Evolutionary conservation across 2,797 vertebrate species (phyloP).

Genomic region (Sternarchorhynchus goeldii): DNA sequence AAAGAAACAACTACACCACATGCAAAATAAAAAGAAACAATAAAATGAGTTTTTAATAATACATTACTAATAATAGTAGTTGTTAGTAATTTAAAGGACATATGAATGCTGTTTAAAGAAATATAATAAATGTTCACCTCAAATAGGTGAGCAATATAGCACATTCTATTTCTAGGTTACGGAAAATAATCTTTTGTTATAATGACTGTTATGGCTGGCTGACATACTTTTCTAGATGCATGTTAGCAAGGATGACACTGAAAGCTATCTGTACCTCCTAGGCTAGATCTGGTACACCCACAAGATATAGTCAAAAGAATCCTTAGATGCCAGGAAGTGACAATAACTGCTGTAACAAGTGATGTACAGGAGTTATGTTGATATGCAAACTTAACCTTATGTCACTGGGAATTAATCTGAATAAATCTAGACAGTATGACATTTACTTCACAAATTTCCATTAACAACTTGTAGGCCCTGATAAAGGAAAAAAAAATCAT

Average conservation of each 20-base stretch:
- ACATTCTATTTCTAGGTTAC: neutral
- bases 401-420: constrained; percentile 11
- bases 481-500: constrained; percentile 14
- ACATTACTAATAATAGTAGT: too few species aligned
- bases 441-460: constrained; percentile 41
- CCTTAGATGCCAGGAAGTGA: constrained; percentile 55
- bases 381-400: constrained; percentile 28
- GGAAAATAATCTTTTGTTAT: neutral
- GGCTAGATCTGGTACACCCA: constrained; percentile 40
- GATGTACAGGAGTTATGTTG: constrained; percentile 21
- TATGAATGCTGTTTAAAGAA: too few species aligned
- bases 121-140: too few species aligned
- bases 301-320: constrained; percentile 7
- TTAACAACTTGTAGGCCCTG: constrained; percentile 1
- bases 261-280: constrained; percentile 2
- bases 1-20: too few species aligned
- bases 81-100: too few species aligned
- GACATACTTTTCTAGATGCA: neutral
- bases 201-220: neutral
- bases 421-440: constrained; percentile 12
- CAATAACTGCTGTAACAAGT: constrained; percentile 34
- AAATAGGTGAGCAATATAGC: neutral
- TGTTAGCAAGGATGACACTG: neutral
- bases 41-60: too few species aligned
- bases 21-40: too few species aligned